A percentile compares a stretch with the other conserved stretches of the same genome.
phyloP scores from a whole-genome alignment of 2,113 vertebrate species.

The Vireo altiloquus region DNA sequence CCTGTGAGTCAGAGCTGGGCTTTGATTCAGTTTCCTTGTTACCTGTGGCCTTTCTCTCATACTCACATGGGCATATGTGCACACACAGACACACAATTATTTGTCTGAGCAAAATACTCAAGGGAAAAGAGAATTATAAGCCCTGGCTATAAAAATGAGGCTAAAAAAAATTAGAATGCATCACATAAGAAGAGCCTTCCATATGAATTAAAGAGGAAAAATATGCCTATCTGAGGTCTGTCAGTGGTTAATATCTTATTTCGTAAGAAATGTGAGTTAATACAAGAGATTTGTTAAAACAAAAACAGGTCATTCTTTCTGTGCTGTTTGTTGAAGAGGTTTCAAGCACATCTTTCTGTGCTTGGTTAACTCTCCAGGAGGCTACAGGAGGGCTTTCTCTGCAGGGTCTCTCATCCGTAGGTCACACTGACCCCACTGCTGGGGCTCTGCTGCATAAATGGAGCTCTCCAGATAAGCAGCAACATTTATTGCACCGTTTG shows the following conservation, averaged over 20 bases:
- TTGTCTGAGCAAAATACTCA: background rate
- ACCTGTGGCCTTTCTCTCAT: background rate
- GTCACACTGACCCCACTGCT: background rate
- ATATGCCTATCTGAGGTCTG: background rate
- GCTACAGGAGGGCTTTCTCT: background rate
- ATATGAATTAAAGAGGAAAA: background rate
- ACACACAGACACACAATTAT: too few species aligned
- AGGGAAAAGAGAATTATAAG: background rate
- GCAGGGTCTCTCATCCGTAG: background rate
- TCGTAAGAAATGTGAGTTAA: background rate
- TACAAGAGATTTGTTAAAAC: background rate
- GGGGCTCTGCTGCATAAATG: conserved; percentile 35
- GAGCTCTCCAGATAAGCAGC: conserved; percentile 47
- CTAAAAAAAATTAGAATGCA: background rate
- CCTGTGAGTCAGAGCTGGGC: background rate
- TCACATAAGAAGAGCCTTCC: background rate
- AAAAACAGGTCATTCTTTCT: background rate
- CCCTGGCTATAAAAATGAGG: background rate
- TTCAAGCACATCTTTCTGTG: background rate
- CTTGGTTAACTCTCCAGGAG: background rate
- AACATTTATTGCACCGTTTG: conserved; percentile 26
- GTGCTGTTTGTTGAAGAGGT: background rate
- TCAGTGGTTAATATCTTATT: background rate
- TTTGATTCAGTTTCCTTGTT: background rate
- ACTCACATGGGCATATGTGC: background rate